These are phyloP conservation scores for Dolomedes plantarius DNA, from an alignment of 2,888 invertebrate species.

Conservation along the genomic window DNA sequence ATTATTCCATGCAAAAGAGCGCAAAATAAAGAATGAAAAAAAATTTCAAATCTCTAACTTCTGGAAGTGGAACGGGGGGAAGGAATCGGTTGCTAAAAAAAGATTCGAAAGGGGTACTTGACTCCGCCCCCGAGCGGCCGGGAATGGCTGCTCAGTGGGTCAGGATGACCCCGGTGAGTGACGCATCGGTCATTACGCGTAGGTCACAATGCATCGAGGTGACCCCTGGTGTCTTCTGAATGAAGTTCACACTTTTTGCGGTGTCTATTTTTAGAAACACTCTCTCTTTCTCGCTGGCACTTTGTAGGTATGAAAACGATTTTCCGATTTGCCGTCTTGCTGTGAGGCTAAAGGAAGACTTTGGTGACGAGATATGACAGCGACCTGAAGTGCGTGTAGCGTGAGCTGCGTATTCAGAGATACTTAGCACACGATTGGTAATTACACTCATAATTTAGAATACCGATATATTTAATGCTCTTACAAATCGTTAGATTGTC, in stretches of 20 bases:
- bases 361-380: too few species aligned
- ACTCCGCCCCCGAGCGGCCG: constrained; percentile 30
- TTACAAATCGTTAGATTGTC: too few species aligned
- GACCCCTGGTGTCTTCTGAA: not conserved
- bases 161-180: constrained; percentile 22
- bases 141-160: constrained; percentile 64
- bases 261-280: not conserved
- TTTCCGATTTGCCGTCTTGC: too few species aligned
- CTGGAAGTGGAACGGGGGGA: constrained; percentile 21
- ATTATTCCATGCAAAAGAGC: not conserved
- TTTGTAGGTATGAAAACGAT: too few species aligned
- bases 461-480: too few species aligned
- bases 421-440: too few species aligned
- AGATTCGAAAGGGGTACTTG: not conserved
- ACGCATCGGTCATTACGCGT: not conserved
- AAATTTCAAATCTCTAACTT: constrained; percentile 26
- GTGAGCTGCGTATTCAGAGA: too few species aligned
- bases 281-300: too few species aligned
- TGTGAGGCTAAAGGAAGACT: too few species aligned
- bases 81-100: constrained; percentile 7
- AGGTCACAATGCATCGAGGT: not conserved
- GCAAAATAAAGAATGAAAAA: constrained; percentile 33
- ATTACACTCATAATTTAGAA: too few species aligned
- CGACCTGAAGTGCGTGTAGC: too few species aligned
- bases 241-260: not conserved